Base-by-base conservation (phyloP, 2,113 vertebrate genomes). In the Mohoua ochrocephala region DNA sequence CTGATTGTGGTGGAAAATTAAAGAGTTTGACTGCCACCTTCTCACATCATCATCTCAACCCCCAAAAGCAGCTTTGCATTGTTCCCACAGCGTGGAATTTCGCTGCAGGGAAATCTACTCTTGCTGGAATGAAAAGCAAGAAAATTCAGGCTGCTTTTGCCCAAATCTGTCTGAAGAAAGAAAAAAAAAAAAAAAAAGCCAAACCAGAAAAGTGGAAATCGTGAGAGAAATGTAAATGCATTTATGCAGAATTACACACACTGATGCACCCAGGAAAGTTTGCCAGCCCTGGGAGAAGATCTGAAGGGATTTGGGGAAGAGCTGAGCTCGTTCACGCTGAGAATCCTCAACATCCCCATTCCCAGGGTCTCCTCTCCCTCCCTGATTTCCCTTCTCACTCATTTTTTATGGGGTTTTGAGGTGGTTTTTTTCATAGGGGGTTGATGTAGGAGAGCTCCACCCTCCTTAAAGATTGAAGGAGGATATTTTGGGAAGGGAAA, bases 391-490 rank as follows among this genome's bases (percentile, higher is more conserved):
- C 13, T 70, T 67, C 47, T 3, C 61, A 15, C 17, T 31, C 16
- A 8, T 68, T 64, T 95, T 49, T 37, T n/a, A 13, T 2, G 7
- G 23, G 11, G 45, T 26, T 63, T 81, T 4, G 11, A 47, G 15
- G 37, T 42, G 10, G 1, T 42, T 79, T 45, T 53, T 68, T 49
- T 69, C 4, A 8, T 15, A 30, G 7, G 6, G 10, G 24, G 3
- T 49, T 71, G 47, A 80, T n/a, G 16, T 3, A 37, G 0, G 4
- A 45, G 61, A 67, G 14, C 19, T 45, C 35, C 35, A 59, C 3
- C 0, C 39, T 35, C 57, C 47, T 41, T 19, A 11, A 78, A 54
- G 26, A 50, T 0, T 8, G 7, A 14, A 19, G 3, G 56, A 81
- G 10, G 10, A 24, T 52, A 42, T 67, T 90, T 57, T 35, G 37